Evolutionary conservation across 2,888 invertebrate genomes (phyloP).

Genomic region (Mesorhabditis belari): DNA sequence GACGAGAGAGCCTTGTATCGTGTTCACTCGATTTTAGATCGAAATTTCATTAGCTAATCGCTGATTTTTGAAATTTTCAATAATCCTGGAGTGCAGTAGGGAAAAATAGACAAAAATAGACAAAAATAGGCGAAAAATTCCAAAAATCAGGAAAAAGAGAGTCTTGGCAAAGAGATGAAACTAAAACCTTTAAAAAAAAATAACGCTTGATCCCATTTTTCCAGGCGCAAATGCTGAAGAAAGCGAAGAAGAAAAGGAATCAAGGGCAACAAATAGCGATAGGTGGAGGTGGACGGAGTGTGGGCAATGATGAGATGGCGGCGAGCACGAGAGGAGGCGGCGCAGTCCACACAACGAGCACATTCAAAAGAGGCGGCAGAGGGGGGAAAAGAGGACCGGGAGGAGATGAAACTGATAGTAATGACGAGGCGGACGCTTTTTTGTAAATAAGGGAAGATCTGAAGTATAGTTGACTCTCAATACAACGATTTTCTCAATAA

Average conservation of each 20-base stretch:
- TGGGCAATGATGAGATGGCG: background rate
- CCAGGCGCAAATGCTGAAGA: constrained; percentile 99
- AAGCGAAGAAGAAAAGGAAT: constrained; percentile 67
- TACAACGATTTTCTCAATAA: no score
- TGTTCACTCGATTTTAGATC: no score
- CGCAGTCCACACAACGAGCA: background rate
- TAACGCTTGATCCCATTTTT: constrained; percentile 13
- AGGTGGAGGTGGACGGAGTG: constrained; percentile 31
- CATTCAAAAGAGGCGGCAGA: background rate
- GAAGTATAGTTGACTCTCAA: no score
- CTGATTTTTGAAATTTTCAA: no score
- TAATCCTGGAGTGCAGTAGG: no score
- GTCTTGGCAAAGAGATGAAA: background rate
- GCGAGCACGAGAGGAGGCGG: background rate
- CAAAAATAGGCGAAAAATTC: no score
- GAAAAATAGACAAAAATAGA: no score
- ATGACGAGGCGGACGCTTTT: constrained; percentile 47
- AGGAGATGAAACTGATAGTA: constrained; percentile 23
- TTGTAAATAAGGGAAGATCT: constrained; percentile 26
- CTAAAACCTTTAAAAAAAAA: background rate
- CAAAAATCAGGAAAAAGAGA: no score
- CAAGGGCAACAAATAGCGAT: constrained; percentile 17
- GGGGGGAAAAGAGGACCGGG: no score
- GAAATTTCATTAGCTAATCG: no score
- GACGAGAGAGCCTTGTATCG: no score